phyloP scores from a whole-genome alignment of 2,888 invertebrate genomes.

The Merodon equestris region DNA sequence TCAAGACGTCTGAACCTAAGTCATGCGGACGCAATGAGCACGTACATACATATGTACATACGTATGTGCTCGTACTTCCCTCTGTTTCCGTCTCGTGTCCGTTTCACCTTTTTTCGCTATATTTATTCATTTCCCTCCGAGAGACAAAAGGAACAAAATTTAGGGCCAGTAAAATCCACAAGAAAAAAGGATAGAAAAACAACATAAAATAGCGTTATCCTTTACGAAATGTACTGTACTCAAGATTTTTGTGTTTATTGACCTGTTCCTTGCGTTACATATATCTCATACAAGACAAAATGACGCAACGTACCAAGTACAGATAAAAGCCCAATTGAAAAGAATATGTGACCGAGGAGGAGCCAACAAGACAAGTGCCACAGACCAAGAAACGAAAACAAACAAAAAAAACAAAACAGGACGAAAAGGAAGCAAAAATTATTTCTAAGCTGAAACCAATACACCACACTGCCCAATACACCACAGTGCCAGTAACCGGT shows the following conservation, averaged over 20 bases:
- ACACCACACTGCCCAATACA: conserved; percentile 37
- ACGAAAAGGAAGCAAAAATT: conserved; percentile 25
- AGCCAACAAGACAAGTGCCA: conserved; percentile 5
- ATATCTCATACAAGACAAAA: no score
- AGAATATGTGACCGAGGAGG: background rate
- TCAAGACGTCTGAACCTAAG: background rate
- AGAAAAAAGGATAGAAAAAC: conserved; percentile 9
- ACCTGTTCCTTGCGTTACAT: conserved; percentile 9
- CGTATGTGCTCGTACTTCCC: no score
- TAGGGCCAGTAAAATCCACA: background rate
- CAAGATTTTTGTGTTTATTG: conserved; percentile 49
- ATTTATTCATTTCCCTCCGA: no score
- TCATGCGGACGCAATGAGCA: conserved; percentile 16
- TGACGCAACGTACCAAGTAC: no score
- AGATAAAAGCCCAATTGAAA: no score
- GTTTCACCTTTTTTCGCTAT: no score
- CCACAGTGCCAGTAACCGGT: background rate
- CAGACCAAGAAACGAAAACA: background rate
- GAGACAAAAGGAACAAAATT: no score
- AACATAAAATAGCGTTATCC: conserved; percentile 39
- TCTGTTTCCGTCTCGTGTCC: no score
- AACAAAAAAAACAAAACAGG: conserved; percentile 16
- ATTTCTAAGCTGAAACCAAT: conserved; percentile 47
- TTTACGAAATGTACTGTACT: conserved; percentile 30
- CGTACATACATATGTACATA: conserved; percentile 8